phyloP scores from a whole-genome alignment of 2,113 vertebrate species.

The Lepus europaeus region DNA sequence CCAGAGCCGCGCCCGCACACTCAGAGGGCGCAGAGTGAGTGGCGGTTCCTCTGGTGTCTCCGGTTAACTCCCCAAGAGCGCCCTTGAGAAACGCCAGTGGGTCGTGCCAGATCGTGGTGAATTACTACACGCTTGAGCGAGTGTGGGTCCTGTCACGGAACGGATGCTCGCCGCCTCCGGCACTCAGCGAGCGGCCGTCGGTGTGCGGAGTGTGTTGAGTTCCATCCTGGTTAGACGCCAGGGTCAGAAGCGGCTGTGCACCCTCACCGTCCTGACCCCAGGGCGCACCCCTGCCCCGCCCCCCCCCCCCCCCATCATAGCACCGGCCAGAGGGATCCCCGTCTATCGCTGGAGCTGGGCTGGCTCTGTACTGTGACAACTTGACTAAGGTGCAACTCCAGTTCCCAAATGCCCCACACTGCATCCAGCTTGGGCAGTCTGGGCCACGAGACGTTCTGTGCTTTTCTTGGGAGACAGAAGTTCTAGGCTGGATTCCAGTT shows the following conservation, averaged over 20 bases:
- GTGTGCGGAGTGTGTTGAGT: not conserved
- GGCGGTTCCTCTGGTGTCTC: not conserved
- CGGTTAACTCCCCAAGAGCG: not conserved
- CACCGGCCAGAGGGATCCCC: not conserved
- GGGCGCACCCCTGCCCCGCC: not conserved
- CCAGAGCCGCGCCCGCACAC: not conserved
- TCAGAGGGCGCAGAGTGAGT: not conserved
- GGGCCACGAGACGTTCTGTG: not conserved
- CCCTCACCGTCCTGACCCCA: no score
- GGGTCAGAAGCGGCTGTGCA: not conserved
- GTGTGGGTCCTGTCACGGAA: not conserved
- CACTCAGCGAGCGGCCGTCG: fast-evolving
- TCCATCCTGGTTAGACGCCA: not conserved
- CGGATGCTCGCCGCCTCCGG: not conserved
- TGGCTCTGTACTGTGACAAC: not conserved
- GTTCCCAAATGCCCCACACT: not conserved
- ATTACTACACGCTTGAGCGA: no score
- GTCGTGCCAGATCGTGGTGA: not conserved
- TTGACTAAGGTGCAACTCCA: not conserved
- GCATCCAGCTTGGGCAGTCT: not conserved
- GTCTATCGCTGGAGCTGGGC: not conserved
- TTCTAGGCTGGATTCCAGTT: fast-evolving
- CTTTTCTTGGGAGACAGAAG: not conserved
- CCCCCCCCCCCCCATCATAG: not conserved
- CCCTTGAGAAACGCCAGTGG: not conserved